Evolutionary conservation across 2,113 vertebrate species (phyloP).

Genomic region (Nasalis larvatus): DNA sequence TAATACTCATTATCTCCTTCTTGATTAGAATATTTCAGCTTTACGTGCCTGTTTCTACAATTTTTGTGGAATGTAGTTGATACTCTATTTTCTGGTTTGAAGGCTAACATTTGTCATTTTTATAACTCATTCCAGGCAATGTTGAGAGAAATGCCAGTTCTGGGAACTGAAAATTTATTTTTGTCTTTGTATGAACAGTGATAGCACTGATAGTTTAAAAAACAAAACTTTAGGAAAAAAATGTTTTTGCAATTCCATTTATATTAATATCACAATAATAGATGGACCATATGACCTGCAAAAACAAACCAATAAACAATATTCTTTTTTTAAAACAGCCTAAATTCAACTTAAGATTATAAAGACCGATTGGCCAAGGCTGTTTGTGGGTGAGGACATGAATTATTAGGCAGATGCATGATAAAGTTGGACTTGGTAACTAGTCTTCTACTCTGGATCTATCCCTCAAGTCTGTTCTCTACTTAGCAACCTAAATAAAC

Average conservation of each 20-base stretch:
- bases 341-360: not conserved
- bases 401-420: not conserved
- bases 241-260: not conserved
- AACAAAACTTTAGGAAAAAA: not conserved
- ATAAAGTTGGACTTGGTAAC: not conserved
- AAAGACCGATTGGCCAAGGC: not conserved
- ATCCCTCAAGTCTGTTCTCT: not conserved
- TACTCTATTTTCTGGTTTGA: conserved; percentile 11
- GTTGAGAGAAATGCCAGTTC: conserved; percentile 51
- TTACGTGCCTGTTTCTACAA: not conserved
- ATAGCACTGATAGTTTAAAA: not conserved
- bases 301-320: not conserved
- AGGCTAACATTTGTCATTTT: conserved; percentile 56
- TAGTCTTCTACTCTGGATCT: not conserved
- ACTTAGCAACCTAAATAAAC: not conserved
- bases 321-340: not conserved
- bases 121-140: conserved; percentile 13
- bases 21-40: not conserved
- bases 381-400: not conserved
- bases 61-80: not conserved
- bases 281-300: not conserved
- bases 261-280: not conserved
- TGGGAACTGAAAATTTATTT: conserved; percentile 51
- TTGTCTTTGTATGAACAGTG: conserved; percentile 52
- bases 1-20: not conserved